Evolutionary conservation across 2,113 vertebrate species (phyloP).

Genomic region (Peromyscus maniculatus): DNA sequence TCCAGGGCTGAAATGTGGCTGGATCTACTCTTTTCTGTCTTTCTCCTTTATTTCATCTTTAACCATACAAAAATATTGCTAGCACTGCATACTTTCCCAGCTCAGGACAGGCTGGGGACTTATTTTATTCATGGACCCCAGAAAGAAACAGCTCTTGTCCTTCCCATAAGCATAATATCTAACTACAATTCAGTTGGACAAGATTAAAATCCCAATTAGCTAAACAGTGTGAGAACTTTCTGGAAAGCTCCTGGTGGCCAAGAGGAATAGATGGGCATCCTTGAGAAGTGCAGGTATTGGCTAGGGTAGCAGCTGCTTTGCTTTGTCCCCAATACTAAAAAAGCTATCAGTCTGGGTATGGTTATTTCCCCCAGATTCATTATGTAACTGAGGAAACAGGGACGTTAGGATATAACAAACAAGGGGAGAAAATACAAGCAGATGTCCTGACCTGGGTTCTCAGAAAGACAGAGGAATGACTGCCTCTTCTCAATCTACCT

Average conservation of each 20-base stretch:
- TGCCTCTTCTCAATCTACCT: background rate
- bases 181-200: background rate
- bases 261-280: background rate
- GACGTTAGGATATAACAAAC: slow-evolving; percentile 33
- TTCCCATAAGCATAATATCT: slow-evolving; percentile 14
- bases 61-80: background rate
- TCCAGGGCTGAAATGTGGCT: background rate
- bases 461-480: background rate
- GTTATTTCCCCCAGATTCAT: slow-evolving; percentile 17
- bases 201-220: slow-evolving; percentile 20
- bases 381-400: slow-evolving; percentile 34
- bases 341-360: background rate
- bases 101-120: background rate
- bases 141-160: background rate
- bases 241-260: background rate
- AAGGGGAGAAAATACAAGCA: background rate
- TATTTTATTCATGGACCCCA: background rate
- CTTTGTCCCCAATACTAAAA: background rate
- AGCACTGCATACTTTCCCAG: background rate
- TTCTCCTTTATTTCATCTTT: background rate
- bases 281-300: background rate
- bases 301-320: slow-evolving; percentile 40
- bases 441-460: background rate
- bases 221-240: slow-evolving; percentile 36
- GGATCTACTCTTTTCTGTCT: background rate